A percentile compares a stretch with the other conserved stretches of the same genome.
phyloP scores from a whole-genome alignment of 2,113 vertebrate genomes.

The Copsychus sechellarum region DNA sequence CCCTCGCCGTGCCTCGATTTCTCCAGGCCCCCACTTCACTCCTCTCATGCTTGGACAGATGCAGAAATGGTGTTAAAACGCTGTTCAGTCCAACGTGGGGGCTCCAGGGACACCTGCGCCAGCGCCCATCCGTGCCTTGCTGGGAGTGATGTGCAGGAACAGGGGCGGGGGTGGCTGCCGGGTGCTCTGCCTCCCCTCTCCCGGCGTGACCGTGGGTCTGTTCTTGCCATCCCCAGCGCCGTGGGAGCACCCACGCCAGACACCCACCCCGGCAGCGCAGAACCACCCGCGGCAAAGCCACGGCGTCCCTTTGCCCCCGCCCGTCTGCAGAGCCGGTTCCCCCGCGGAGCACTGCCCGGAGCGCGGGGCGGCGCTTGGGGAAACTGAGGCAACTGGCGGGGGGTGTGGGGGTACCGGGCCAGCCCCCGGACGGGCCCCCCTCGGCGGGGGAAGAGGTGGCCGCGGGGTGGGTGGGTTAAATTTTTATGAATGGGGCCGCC shows the following conservation, averaged over 20 bases:
- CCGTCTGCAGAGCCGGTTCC: not conserved
- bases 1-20: not conserved
- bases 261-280: not conserved
- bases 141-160: not conserved
- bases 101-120: not conserved
- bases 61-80: not conserved
- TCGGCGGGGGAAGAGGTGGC: not conserved
- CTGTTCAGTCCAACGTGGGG: not conserved
- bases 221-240: not conserved
- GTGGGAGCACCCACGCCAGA: not conserved
- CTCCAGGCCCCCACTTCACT: fast-evolving
- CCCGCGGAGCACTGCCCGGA: not conserved
- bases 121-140: not conserved
- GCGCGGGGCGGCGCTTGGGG: not conserved
- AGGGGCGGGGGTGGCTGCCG: not conserved
- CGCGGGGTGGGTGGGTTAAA: not conserved
- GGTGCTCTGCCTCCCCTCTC: not conserved
- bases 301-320: not conserved
- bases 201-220: not conserved
- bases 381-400: not conserved
- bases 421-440: not conserved
- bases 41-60: not conserved
- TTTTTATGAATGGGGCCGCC: no score
- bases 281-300: not conserved
- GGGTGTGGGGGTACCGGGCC: not conserved